phyloP scores from a whole-genome alignment of 2,797 vertebrate genomes.

The Halcyon badia region DNA sequence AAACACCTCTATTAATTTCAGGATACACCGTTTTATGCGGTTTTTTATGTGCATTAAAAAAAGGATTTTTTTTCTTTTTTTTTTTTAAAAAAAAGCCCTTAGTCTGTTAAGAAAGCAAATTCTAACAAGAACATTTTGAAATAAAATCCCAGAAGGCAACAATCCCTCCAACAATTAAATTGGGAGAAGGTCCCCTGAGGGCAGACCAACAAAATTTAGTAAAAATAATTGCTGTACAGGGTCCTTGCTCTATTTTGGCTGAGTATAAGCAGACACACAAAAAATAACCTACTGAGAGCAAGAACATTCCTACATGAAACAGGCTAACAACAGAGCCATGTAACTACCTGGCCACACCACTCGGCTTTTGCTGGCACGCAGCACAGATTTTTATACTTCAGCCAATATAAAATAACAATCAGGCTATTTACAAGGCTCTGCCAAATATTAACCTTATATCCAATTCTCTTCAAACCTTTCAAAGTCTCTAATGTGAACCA shows the following conservation, averaged over 20 bases:
- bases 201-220: slow-evolving; percentile 78
- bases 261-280: slow-evolving; percentile 71
- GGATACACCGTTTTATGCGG: slow-evolving; percentile 54
- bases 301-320: slow-evolving; percentile 71
- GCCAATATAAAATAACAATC: slow-evolving; percentile 86
- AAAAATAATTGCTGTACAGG: slow-evolving; percentile 81
- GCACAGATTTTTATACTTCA: slow-evolving; percentile 77
- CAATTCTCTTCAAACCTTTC: slow-evolving; percentile 80
- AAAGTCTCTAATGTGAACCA: slow-evolving; percentile 82
- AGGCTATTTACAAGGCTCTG: slow-evolving; percentile 85
- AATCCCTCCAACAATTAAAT: slow-evolving; percentile 82
- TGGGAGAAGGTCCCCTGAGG: slow-evolving; percentile 81
- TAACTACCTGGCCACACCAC: slow-evolving; percentile 78
- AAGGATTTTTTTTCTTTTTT: neutral
- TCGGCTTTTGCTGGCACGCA: slow-evolving; percentile 72
- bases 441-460: slow-evolving; percentile 85
- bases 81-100: slow-evolving; percentile 1
- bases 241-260: slow-evolving; percentile 78
- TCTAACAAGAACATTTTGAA: slow-evolving; percentile 80
- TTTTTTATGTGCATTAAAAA: slow-evolving; percentile 72
- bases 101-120: slow-evolving; percentile 66
- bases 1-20: slow-evolving; percentile 80
- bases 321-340: slow-evolving; percentile 69
- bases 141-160: slow-evolving; percentile 83
- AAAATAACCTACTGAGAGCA: slow-evolving; percentile 76